Base-by-base conservation (phyloP, 2,113 vertebrate species). In the Struthio camelus region DNA sequence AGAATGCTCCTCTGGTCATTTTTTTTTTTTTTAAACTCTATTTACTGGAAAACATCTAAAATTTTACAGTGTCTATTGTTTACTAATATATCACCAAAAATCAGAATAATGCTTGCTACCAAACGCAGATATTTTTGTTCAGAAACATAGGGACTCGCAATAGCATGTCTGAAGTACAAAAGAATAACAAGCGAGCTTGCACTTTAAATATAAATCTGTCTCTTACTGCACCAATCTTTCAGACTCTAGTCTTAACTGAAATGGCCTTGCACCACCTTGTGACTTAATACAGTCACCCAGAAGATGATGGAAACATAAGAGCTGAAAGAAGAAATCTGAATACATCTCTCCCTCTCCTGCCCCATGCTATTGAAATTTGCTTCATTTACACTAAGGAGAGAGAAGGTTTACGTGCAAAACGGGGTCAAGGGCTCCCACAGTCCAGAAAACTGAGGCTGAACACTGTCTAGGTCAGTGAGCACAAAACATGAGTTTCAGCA, bases 401-500 rank as follows among this genome's bases (percentile, higher is more conserved):
- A 42, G 72, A 77, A 70, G 34, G 10, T n/a, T 3, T 24, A 25
- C 0, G 0, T 34, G 51, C 27, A 92, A 67, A 67, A 58, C 15
- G 9, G 38, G 11, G 17, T 50, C 69, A 75, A 61, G 81, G 2
- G 6, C 40, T n/a, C 15, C 44, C 27, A 53, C 38, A 9, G 46
- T 40, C 84, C 46, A 40, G 36, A 79, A 89, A 92, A 72, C 24
- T 38, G 14, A 42, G 24, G 34, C 59, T 93, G 71, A 89, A 70
- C 53, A 70, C 62, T 23, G 2, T 32, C 51, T 62, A 76, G 64
- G 34, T 90, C 94, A 90, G 76, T 18, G 36, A 97, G 19, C 51
- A 69, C 79, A 92, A 85, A 95, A 93, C 67, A 28, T 14, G 3
- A 85, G n/a, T 91, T 92, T 91, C 93, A 94, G 78, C 59, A 6